Base-by-base conservation (phyloP, 2,113 vertebrate species). In the Laticauda colubrina region DNA sequence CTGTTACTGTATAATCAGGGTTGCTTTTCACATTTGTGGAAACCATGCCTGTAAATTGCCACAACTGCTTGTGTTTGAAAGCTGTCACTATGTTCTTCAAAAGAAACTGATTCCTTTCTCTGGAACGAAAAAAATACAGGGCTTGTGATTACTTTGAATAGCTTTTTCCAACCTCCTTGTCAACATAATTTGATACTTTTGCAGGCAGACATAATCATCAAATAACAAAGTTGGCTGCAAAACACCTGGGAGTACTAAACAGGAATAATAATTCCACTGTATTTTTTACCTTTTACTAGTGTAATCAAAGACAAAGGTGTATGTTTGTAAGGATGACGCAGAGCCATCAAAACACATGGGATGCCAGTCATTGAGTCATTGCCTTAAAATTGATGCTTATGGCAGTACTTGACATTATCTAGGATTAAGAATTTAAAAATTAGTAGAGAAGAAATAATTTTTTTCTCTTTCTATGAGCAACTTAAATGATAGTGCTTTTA, bases 191-290 rank as follows among this genome's bases (percentile, higher is more conserved):
- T 91, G 85, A 87, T 91, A 39, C 53, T 75, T 91, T 81, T 93
- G 61, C 53, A 91, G 59, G 89, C 43, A 88, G 86, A 21, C 85
- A 81, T 88, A 93, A 48, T 88, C 91, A 95, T 69, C 81, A 69
- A 92, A 94, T 95, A 95, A 96, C 85, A 87, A 88, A 81, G 89
- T 94, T 94, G 91, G 90, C 85, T 93, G 86, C 53, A 21, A 43
- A 69, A 88, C 93, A 88, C 54, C 89, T 54, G 23, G 11, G 87
- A 34, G 61, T 91, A 24, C 54, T 64, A 75, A 0, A 0, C 20
- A 20, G 87, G 24, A 81, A 93, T 64, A 34, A 61, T 45, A 64
- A 93, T 39, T 1, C 54, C 64, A 75, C 4, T 64, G 6, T 10
- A 90, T 24, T 93, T 89, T 12, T 57, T 56, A 0, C 39, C 29